These are phyloP conservation scores for Ormyrus labotus DNA, from an alignment of 2,888 invertebrate species.

Conservation along the genomic window DNA sequence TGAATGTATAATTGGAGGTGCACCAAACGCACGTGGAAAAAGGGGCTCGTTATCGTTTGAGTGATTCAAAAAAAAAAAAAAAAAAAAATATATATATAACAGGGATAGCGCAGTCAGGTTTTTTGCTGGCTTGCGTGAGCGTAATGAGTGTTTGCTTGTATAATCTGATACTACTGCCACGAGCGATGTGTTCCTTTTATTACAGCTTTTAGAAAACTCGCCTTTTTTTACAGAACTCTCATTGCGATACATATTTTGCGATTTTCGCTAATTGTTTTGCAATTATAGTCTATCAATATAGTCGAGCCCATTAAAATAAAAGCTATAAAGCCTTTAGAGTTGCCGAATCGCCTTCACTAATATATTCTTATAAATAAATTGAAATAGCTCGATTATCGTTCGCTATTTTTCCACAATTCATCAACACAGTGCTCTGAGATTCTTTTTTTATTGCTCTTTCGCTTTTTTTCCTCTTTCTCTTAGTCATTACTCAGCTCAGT, in stretches of 20 bases:
- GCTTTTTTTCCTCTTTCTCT: not conserved
- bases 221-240: not conserved
- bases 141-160: not conserved
- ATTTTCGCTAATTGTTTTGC: not conserved
- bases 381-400: conserved; percentile 43
- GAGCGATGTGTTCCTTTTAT: too few relatives aligned
- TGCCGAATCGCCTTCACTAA: conserved; percentile 27
- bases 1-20: too few relatives aligned
- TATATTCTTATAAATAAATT: conserved; percentile 30
- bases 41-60: too few relatives aligned
- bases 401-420: conserved; percentile 45
- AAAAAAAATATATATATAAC: too few relatives aligned
- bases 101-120: not conserved
- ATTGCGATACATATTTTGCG: too few relatives aligned
- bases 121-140: not conserved
- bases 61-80: too few relatives aligned
- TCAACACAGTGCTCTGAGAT: conserved; percentile 29
- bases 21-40: too few relatives aligned
- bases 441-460: conserved; percentile 10
- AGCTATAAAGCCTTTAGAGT: conserved; percentile 2
- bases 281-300: conserved; percentile 7
- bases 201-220: not conserved
- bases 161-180: not conserved
- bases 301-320: conserved; percentile 6
- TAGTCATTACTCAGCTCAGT: not conserved